Percentiles rank a stretch among this genome's conserved stretches.
phyloP scores from a whole-genome alignment of 2,797 vertebrate species.

The Eutrigla gurnardus region DNA sequence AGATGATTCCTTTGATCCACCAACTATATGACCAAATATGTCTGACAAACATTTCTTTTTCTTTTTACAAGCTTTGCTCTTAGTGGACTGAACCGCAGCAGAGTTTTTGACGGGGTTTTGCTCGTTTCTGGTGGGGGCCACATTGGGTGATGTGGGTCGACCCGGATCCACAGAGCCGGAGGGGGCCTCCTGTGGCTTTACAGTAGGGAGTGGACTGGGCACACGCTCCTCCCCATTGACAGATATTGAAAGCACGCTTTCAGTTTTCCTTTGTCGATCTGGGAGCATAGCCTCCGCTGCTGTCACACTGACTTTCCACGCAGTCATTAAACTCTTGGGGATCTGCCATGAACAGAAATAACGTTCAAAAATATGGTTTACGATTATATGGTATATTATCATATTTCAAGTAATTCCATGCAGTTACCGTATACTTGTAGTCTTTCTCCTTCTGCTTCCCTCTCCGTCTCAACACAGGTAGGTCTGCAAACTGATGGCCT shows the following conservation, averaged over 20 bases:
- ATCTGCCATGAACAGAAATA: slow-evolving; percentile 83
- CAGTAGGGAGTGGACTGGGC: slow-evolving; percentile 67
- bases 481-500: slow-evolving; percentile 93
- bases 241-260: slow-evolving; percentile 57
- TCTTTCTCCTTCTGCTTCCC: slow-evolving; percentile 95
- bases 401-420: neutral
- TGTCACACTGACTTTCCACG: slow-evolving; percentile 93
- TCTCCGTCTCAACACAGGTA: slow-evolving; percentile 91
- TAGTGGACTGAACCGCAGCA: slow-evolving; percentile 52
- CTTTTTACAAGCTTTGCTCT: slow-evolving; percentile 74
- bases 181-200: slow-evolving; percentile 49
- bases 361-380: slow-evolving; percentile 11
- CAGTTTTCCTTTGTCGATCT: slow-evolving; percentile 72
- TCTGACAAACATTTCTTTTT: slow-evolving; percentile 83
- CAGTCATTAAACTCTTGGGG: slow-evolving; percentile 92
- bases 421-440: slow-evolving; percentile 91
- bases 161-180: slow-evolving; percentile 45
- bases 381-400: neutral
- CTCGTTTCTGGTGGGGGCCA: slow-evolving; percentile 61
- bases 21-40: slow-evolving; percentile 78
- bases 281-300: slow-evolving; percentile 91
- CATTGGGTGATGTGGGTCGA: slow-evolving; percentile 37
- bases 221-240: slow-evolving; percentile 61
- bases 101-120: slow-evolving; percentile 53
- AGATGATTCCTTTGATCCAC: slow-evolving; percentile 65